These are phyloP conservation scores for Etia nguti DNA, from an alignment of 2,113 vertebrate species.

Conservation along the genomic window DNA sequence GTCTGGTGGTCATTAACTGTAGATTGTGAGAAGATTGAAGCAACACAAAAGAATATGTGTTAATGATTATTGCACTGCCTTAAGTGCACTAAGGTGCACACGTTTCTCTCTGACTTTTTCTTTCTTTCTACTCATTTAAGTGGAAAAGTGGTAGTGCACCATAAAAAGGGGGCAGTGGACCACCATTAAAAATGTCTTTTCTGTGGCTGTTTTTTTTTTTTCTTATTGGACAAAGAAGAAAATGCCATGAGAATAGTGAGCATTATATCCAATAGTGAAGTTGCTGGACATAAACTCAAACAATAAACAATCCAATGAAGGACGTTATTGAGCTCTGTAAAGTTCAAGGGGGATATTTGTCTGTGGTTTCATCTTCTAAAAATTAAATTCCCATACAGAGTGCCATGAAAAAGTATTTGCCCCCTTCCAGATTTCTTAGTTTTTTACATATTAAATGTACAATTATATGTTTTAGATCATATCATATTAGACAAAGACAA, in stretches of 20 bases:
- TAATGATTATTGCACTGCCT: neutral
- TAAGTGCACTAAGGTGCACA: neutral
- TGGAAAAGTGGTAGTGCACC: neutral
- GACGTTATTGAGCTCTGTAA: neutral
- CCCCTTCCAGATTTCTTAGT: neutral
- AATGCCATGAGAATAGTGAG: neutral
- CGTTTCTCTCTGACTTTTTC: neutral
- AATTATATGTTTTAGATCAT: neutral
- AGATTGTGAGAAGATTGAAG: neutral
- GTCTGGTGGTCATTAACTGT: neutral
- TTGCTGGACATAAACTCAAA: neutral
- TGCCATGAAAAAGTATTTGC: neutral
- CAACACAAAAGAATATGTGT: neutral
- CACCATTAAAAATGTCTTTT: neutral
- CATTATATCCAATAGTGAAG: neutral
- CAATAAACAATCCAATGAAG: neutral
- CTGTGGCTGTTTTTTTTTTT: neutral
- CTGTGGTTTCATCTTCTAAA: neutral
- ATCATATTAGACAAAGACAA: neutral
- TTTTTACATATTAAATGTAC: neutral
- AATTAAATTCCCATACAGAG: neutral
- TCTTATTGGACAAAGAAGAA: neutral
- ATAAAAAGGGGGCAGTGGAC: neutral
- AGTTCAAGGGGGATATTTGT: neutral
- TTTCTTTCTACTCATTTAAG: neutral